Evolutionary conservation across 2,113 vertebrate genomes (phyloP).

Genomic region (Butastur rufipennis): DNA sequence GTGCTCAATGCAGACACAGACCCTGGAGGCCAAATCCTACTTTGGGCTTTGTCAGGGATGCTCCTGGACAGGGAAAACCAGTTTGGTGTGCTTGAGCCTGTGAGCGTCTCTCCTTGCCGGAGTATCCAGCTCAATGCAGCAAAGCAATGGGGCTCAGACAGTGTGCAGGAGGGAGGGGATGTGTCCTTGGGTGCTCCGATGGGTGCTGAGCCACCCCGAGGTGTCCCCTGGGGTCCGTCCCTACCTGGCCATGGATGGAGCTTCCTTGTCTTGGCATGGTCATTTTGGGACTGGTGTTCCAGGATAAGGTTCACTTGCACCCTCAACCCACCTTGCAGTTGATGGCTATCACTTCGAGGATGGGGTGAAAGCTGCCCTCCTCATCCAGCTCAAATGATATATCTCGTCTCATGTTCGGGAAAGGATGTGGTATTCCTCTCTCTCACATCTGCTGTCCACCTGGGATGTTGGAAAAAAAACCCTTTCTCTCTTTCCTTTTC

Average conservation of each 20-base stretch:
- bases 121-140: neutral
- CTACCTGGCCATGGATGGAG: neutral
- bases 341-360: neutral
- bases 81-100: neutral
- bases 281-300: neutral
- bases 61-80: neutral
- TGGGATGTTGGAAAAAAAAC: neutral
- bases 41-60: neutral
- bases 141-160: neutral
- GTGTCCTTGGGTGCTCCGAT: accelerated
- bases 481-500: neutral
- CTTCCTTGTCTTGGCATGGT: neutral
- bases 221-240: neutral
- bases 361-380: neutral
- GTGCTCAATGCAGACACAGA: accelerated
- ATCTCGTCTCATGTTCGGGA: accelerated
- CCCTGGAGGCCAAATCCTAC: neutral
- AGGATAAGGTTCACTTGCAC: neutral
- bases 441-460: neutral
- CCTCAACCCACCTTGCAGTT: neutral
- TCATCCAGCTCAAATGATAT: neutral
- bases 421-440: neutral
- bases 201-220: neutral
- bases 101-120: neutral
- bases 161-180: neutral